Evolutionary conservation across 2,888 invertebrate genomes (phyloP), one percentile per base, ranked within the genome.

Genomic region (Hirtodrosophila confusa): DNA sequence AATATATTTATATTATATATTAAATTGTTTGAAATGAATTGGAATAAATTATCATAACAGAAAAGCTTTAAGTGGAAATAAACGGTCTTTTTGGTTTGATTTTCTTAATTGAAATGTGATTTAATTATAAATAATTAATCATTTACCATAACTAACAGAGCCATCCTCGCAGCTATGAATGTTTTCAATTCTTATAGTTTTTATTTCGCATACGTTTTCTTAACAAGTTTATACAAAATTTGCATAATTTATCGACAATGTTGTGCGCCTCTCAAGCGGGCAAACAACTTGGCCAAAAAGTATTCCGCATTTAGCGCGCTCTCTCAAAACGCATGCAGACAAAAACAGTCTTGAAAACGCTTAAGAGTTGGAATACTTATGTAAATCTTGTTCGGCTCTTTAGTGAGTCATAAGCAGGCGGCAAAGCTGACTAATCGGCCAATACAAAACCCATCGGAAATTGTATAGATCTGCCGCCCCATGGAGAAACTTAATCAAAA

Each of bases 211-310:
- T n/a, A 11, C 36, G 33, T 41, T 50, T 50, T 64, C 39, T 7
- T 31, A 66, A 60, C 69, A 51, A 63, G 61, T 58, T 72, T 62
- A 12, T 40, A 23, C 31, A 43, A 40, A 54, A 80, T 80, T 82
- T 75, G 67, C 75, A 80, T 78, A 82, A 75, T 75, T 80, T 53
- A 78, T 69, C 61, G 51, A 64, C 45, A 78, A 48, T 45, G 50
- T 58, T 58, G 56, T 56, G 48, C 29, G 61, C 56, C 41, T 56
- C 56, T 60, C 17, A 53, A 61, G 61, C 58, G 43, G 12, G 12
- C 49, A 58, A 58, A 58, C 36, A 62, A 50, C 45, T 61, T 61
- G 43, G 27, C 29, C 35, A 41, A 43, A 66, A 49, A 23, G 48
- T 40, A 76, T 74, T 76, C 61, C 70, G 68, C 63, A 50, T 71